Conservation (phyloP, 2,888 invertebrate species). For the Lepidochrysops patricia region DNA sequence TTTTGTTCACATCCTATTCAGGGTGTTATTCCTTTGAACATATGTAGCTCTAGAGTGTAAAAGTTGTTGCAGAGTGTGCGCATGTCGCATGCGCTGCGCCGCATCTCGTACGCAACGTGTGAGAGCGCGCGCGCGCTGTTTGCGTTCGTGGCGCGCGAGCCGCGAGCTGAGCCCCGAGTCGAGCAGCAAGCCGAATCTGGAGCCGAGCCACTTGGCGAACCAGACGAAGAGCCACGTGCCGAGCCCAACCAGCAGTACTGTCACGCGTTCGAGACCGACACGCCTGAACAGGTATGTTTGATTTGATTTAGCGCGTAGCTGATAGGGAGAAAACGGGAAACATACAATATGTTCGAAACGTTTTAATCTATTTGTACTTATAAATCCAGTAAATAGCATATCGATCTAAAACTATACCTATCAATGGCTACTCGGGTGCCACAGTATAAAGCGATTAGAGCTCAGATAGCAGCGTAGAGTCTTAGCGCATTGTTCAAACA, state of each 20-base stretch:
- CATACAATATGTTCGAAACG: no score
- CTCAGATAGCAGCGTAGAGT: no score
- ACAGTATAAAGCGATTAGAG: no score
- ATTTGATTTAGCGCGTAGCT: no score
- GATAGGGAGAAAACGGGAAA: no score
- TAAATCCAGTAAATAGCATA: no score
- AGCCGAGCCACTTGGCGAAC: background rate
- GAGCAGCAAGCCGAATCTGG: slow-evolving; percentile 62
- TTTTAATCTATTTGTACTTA: no score
- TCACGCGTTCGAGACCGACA: slow-evolving; percentile 85
- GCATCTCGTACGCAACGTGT: slow-evolving; percentile 91
- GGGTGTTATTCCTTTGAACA: no score
- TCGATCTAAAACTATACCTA: no score
- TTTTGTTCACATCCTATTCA: no score
- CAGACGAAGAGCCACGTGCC: background rate
- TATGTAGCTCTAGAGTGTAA: background rate
- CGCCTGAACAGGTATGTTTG: slow-evolving; percentile 79
- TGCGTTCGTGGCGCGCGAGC: slow-evolving; percentile 79
- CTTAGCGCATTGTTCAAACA: no score
- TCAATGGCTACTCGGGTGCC: no score
- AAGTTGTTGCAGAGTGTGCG: slow-evolving; percentile 78
- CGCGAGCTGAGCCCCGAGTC: slow-evolving; percentile 62
- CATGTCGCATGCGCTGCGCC: slow-evolving; percentile 88
- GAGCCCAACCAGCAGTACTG: slow-evolving; percentile 77
- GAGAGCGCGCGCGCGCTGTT: slow-evolving; percentile 85